A percentile compares a stretch with the other conserved stretches of the same genome.
Evolutionary conservation across 2,113 vertebrate species (phyloP).

Genomic region (Marcusenius ussheri): DNA sequence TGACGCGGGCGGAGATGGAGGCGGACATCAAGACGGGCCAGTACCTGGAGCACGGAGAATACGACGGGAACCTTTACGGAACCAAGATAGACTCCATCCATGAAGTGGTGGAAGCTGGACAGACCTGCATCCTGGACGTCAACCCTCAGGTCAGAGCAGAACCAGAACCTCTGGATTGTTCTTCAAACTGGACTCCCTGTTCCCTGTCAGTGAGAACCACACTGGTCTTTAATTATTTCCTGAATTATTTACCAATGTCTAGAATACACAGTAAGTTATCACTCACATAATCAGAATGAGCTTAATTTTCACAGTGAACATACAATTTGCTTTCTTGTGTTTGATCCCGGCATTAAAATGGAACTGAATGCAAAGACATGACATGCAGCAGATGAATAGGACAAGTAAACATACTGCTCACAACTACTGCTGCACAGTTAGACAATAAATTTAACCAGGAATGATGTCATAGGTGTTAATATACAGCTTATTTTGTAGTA

Average conservation of each 20-base stretch:
- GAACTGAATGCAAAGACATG: neutral
- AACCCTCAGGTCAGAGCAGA: slow-evolving; percentile 78
- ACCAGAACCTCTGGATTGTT: neutral
- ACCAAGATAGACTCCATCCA: slow-evolving; percentile 96
- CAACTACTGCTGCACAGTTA: neutral
- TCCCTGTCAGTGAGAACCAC: neutral
- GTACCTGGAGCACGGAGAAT: slow-evolving; percentile 94
- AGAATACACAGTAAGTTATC: neutral
- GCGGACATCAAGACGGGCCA: slow-evolving; percentile 83
- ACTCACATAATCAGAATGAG: neutral
- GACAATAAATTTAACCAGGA: neutral
- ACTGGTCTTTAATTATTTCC: neutral
- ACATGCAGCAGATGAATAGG: neutral
- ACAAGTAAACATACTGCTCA: neutral
- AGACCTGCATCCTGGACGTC: slow-evolving; percentile 93
- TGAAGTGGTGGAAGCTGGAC: slow-evolving; percentile 81
- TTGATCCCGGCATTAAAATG: neutral
- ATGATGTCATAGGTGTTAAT: neutral
- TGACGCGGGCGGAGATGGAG: slow-evolving; percentile 87
- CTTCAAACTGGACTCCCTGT: neutral
- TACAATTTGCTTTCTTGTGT: neutral
- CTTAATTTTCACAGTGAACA: neutral
- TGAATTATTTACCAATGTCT: neutral
- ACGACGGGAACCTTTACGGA: slow-evolving; percentile 95
- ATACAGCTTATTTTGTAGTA: neutral